Base-by-base conservation (phyloP, 2,113 vertebrate genomes). In the Zosterops japonicus region DNA sequence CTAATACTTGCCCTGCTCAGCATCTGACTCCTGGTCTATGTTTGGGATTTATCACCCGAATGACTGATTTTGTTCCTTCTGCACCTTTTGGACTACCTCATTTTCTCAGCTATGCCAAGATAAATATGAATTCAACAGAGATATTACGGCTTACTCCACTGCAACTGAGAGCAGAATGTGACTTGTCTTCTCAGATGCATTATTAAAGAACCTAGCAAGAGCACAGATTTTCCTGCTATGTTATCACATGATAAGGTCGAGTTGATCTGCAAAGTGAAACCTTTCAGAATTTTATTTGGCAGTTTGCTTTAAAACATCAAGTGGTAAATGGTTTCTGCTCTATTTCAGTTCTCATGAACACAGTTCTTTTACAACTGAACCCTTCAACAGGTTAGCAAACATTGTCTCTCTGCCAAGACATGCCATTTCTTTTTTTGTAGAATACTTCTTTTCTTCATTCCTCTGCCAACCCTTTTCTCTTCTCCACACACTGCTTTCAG, bases 231-330 rank as follows among this genome's bases (percentile, higher is more conserved):
- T 94, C 90, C 67, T 96, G 92, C 92, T 95, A 93, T 91, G 67
- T 94, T 97, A 96, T 97, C 89, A 85, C 91, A 89, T 94, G 91
- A 94, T 96, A 95, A 94, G 95, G 93, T 97, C 94, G 39, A 95
- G 89, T 93, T 92, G 96, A 95, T 96, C 89, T 96, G 95, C 82
- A 93, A 90, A 96, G 87, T 89, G 94, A 96, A 97, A 97, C 95
- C 95, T 96, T 97, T 97, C 92, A 92, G 94, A 87, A 96, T 96
- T 96, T 97, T 96, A 97, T 96, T 97, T 93, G 90, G 95, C 94
- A 97, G 92, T 95, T 97, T 96, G 90, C 94, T 97, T 97, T 89
- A 95, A 97, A 97, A 95, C 87, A 95, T 96, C 93, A 81, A 67
- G 67, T 94, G 79, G 88, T 96, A 95, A 92, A 92, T 94, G 88